phyloP scores from a whole-genome alignment of 1,140 invertebrate genomes.

The Camponotus pennsylvanicus region DNA sequence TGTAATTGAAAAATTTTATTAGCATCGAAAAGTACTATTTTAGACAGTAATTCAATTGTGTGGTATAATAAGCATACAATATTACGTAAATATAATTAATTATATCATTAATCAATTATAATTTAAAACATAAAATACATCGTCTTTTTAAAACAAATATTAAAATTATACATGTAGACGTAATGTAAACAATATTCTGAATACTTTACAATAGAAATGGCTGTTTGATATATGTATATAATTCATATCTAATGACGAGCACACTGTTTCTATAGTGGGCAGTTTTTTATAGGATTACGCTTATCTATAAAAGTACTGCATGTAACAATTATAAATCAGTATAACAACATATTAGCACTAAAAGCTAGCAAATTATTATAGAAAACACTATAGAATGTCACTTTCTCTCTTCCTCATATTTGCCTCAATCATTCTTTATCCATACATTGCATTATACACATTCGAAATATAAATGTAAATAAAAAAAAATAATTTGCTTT shows the following conservation, averaged over 20 bases:
- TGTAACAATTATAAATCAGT: conserved; percentile 69
- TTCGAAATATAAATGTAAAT: conserved; percentile 51
- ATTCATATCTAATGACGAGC: conserved; percentile 42
- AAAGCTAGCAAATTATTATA: conserved; percentile 69
- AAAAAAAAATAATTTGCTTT: conserved; percentile 39
- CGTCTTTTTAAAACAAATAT: not conserved
- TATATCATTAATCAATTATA: not conserved
- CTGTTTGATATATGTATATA: not conserved
- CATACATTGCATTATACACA: conserved; percentile 52
- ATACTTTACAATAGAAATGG: conserved; percentile 38
- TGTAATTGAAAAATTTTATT: not conserved
- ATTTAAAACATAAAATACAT: conserved; percentile 9
- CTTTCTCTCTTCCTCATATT: conserved; percentile 49
- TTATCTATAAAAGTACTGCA: conserved; percentile 55
- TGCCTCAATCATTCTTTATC: conserved; percentile 44
- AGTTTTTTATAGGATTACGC: conserved; percentile 14
- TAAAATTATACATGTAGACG: conserved; percentile 1
- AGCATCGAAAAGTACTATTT: not conserved
- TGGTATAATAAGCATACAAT: not conserved
- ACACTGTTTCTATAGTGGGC: conserved; percentile 37
- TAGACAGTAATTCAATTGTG: not conserved
- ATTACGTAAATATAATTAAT: conserved; percentile 1
- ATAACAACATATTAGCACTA: conserved; percentile 66
- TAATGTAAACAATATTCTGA: conserved; percentile 18
- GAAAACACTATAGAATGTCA: conserved; percentile 63